phyloP scores from a whole-genome alignment of 2,888 invertebrate species.

The Laspeyria flexula region DNA sequence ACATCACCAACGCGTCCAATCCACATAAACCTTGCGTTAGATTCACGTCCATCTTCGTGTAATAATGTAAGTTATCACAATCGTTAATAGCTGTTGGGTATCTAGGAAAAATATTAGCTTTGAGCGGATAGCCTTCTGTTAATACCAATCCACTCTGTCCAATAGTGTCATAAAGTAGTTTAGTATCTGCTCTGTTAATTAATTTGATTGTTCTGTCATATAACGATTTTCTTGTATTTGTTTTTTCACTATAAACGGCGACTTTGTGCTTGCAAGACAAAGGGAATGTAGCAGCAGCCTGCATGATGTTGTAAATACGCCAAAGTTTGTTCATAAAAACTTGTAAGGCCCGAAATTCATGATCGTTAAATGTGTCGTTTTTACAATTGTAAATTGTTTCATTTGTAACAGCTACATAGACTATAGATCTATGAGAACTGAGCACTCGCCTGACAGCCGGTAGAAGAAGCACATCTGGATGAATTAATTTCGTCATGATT shows the following conservation, averaged over 20 bases:
- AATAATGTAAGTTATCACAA: slow-evolving; percentile 50
- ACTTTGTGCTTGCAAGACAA: slow-evolving; percentile 49
- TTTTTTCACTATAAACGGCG: slow-evolving; percentile 49
- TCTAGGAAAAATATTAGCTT: slow-evolving; percentile 54
- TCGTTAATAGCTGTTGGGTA: slow-evolving; percentile 58
- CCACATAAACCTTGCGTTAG: slow-evolving; percentile 55
- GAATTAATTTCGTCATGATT: slow-evolving; percentile 37
- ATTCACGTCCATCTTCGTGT: slow-evolving; percentile 38
- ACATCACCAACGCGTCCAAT: slow-evolving; percentile 59
- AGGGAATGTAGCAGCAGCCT: slow-evolving; percentile 52
- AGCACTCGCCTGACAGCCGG: slow-evolving; percentile 19
- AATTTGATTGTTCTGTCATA: slow-evolving; percentile 58
- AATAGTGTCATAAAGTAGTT: slow-evolving; percentile 23
- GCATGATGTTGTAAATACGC: slow-evolving; percentile 47
- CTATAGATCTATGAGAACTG: slow-evolving; percentile 44
- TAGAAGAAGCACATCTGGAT: slow-evolving; percentile 28
- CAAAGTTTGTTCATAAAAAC: slow-evolving; percentile 55
- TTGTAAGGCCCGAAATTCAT: slow-evolving; percentile 38
- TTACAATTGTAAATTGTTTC: slow-evolving; percentile 43
- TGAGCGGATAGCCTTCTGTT: slow-evolving; percentile 54
- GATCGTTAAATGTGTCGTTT: slow-evolving; percentile 38
- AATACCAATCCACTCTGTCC: slow-evolving; percentile 32
- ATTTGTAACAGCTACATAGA: slow-evolving; percentile 50
- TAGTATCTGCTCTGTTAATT: slow-evolving; percentile 25
- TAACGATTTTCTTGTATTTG: slow-evolving; percentile 19